These are phyloP conservation scores for Odontomachus brunneus DNA, from an alignment of 1,140 invertebrate genomes.

Conservation along the genomic window DNA sequence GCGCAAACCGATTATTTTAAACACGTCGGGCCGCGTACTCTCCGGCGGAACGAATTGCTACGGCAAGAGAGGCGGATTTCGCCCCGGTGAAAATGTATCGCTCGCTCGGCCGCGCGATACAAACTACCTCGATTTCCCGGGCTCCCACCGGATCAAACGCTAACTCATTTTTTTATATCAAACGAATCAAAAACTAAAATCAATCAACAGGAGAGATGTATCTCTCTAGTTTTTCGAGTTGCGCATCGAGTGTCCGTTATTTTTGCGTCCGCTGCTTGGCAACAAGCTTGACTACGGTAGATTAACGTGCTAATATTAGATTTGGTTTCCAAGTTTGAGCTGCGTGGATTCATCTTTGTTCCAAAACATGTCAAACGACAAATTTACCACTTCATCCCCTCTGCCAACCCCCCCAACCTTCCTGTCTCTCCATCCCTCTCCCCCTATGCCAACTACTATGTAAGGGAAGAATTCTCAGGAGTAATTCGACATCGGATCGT, in stretches of 20 bases:
- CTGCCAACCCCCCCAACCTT: too few species aligned
- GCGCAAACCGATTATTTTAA: conserved; percentile 53
- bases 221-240: too few species aligned
- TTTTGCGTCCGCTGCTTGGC: neutral
- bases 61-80: conserved; percentile 25
- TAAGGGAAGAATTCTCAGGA: too few species aligned
- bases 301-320: too few species aligned
- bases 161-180: conserved; percentile 46
- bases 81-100: conserved; percentile 29
- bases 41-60: conserved; percentile 20
- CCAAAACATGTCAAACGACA: too few species aligned
- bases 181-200: conserved; percentile 31
- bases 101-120: neutral
- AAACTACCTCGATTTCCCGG: conserved; percentile 19
- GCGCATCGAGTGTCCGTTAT: neutral
- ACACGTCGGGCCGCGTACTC: neutral
- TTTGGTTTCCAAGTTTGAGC: too few species aligned
- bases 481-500: too few species aligned
- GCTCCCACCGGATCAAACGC: conserved; percentile 28
- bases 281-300: neutral
- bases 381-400: too few species aligned
- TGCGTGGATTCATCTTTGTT: too few species aligned
- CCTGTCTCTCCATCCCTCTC: too few species aligned
- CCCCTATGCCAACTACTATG: too few species aligned
- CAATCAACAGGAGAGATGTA: conserved; percentile 10